Conservation (phyloP, 2,113 vertebrate genomes). For the Neomonachus schauinslandi region DNA sequence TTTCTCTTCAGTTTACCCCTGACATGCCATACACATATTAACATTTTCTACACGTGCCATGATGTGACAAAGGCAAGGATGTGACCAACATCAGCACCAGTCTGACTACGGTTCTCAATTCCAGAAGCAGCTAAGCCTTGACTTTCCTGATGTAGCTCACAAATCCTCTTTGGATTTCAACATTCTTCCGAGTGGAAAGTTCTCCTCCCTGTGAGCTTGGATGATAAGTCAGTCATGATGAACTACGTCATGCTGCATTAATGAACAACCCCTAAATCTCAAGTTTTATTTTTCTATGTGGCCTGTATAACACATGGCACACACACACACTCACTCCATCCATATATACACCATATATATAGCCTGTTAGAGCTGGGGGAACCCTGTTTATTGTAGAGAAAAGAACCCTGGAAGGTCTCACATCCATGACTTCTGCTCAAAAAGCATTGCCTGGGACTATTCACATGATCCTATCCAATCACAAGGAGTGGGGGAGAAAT, state of each 20-base stretch:
- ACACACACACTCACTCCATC: neutral
- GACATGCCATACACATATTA: no score
- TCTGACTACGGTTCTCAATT: neutral
- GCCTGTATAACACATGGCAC: neutral
- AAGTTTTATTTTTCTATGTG: neutral
- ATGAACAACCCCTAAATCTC: neutral
- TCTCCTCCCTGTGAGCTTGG: neutral
- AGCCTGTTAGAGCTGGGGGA: neutral
- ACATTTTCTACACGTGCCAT: neutral
- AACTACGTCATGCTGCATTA: neutral
- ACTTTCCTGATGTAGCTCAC: neutral
- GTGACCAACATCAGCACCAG: neutral
- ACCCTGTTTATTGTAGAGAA: neutral
- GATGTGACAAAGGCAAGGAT: accelerated
- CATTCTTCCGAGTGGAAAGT: neutral
- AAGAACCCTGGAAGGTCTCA: neutral
- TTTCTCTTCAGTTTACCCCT: neutral
- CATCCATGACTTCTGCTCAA: neutral
- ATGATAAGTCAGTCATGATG: neutral
- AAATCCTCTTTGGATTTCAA: neutral
- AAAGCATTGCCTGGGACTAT: neutral
- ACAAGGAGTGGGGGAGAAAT: neutral
- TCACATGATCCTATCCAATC: neutral
- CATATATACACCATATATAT: neutral
- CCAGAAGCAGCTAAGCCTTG: neutral